Conservation (phyloP, 2,113 vertebrate genomes). For the Camelus dromedarius region DNA sequence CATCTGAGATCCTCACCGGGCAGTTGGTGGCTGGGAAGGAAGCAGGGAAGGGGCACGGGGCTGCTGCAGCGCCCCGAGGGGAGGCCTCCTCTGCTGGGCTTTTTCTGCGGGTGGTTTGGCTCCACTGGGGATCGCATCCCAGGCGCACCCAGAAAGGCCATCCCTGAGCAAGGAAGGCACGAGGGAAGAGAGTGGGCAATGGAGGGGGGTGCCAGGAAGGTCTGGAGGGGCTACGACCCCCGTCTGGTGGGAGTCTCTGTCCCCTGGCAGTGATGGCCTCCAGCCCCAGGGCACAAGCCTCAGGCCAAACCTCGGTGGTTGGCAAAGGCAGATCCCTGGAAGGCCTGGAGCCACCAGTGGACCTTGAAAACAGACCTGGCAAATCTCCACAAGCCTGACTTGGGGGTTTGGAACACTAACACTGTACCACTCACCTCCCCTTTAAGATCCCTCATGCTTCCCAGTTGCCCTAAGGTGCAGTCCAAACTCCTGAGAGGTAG, state of each 20-base stretch:
- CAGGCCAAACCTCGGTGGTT: background rate
- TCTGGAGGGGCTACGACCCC: background rate
- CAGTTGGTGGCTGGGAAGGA: background rate
- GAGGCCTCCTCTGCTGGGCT: background rate
- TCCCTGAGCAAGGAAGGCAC: background rate
- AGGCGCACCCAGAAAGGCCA: background rate
- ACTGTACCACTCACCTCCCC: background rate
- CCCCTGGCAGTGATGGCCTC: background rate
- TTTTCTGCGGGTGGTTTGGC: background rate
- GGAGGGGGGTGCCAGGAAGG: rapidly evolving
- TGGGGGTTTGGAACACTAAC: background rate
- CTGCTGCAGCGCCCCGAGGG: background rate
- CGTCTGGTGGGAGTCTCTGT: background rate
- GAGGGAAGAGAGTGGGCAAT: background rate
- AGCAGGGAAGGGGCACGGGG: background rate
- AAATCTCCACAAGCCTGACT: background rate
- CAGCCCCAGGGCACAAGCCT: background rate
- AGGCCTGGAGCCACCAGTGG: background rate
- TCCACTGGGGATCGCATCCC: background rate
- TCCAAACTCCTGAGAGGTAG: background rate
- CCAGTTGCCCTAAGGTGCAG: background rate
- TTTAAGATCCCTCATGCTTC: background rate
- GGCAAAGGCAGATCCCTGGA: background rate
- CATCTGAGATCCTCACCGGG: too few relatives aligned
- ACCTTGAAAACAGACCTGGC: background rate